These are phyloP conservation scores for Vireo griseus DNA, from an alignment of 2,797 vertebrate species.

Conservation along the genomic window DNA sequence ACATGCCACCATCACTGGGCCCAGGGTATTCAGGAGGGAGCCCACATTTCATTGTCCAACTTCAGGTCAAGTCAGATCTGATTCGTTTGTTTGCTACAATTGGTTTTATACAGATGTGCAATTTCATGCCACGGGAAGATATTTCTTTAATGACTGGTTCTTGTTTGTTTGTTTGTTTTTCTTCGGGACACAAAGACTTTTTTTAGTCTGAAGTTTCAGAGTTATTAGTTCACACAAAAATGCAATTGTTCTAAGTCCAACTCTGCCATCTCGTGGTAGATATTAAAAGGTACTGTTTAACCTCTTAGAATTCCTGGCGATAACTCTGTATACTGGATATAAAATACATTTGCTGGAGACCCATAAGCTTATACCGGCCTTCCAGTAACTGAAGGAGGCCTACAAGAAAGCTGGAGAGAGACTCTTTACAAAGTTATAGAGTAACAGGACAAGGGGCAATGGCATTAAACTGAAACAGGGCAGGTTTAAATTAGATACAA, in stretches of 20 bases:
- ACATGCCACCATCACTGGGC: neutral
- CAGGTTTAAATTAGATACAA: neutral
- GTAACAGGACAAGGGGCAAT: neutral
- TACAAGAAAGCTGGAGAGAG: neutral
- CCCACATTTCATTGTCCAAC: neutral
- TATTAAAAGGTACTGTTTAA: neutral
- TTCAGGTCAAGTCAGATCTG: neutral
- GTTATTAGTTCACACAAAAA: neutral
- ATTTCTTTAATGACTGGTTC: neutral
- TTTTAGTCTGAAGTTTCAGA: neutral
- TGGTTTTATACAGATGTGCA: neutral
- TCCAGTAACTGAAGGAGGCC: neutral
- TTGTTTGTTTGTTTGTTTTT: neutral
- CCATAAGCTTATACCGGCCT: neutral
- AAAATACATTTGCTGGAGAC: neutral
- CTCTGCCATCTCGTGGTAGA: constrained; percentile 49
- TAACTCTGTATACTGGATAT: neutral
- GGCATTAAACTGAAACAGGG: neutral
- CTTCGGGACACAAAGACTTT: neutral
- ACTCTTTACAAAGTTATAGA: neutral
- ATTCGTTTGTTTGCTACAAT: neutral
- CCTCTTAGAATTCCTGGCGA: rapidly evolving
- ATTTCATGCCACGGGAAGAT: neutral
- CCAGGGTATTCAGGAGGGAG: neutral
- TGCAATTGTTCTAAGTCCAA: neutral